phyloP scores from a whole-genome alignment of 2,888 invertebrate genomes.

The Cephonodes hylas region DNA sequence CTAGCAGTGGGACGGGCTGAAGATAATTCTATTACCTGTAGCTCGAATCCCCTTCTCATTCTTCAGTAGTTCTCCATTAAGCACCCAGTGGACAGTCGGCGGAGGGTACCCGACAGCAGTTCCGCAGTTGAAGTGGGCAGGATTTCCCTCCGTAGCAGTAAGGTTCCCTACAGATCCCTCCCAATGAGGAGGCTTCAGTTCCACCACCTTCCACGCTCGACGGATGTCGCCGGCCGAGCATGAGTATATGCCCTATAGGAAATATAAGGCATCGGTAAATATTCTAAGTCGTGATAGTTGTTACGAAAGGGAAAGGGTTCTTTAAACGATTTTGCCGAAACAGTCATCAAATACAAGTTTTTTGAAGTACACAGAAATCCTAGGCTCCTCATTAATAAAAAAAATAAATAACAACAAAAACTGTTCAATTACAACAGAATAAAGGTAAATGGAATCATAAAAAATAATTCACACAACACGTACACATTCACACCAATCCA shows the following conservation, averaged over 20 bases:
- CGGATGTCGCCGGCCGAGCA: constrained; percentile 85
- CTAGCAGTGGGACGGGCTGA: no score
- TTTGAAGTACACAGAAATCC: no score
- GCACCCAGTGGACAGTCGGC: constrained; percentile 90
- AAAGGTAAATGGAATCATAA: no score
- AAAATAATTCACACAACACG: no score
- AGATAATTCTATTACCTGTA: constrained; percentile 40
- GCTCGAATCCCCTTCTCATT: constrained; percentile 55
- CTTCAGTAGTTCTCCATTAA: constrained; percentile 88
- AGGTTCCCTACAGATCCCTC: constrained; percentile 75
- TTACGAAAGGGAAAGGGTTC: no score
- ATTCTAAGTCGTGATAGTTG: not conserved
- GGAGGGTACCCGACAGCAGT: constrained; percentile 86
- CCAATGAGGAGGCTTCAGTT: constrained; percentile 72
- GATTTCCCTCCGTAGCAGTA: constrained; percentile 76
- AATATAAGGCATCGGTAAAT: constrained; percentile 9
- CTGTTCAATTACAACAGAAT: no score
- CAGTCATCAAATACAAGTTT: no score
- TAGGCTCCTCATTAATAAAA: no score
- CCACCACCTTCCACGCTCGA: constrained; percentile 67
- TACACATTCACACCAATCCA: no score
- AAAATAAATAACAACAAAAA: no score
- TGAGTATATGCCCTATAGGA: constrained; percentile 86
- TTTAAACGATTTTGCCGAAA: no score
- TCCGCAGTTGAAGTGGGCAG: constrained; percentile 75